Base-by-base conservation (phyloP, 1,140 invertebrate genomes). In the Zaprionus inermis region DNA sequence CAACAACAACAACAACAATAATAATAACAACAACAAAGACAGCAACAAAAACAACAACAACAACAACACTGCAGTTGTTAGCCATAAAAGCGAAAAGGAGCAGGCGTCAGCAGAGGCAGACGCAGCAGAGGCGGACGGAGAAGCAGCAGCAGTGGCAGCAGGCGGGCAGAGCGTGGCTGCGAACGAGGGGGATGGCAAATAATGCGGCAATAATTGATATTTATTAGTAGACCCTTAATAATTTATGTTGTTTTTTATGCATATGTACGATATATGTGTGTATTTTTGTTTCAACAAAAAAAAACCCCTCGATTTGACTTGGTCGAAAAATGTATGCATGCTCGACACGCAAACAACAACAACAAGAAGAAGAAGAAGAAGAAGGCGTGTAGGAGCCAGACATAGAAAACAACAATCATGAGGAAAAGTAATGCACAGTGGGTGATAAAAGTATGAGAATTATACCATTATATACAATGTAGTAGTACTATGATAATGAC, bases 151-250 rank as follows among this genome's bases (percentile, higher is more conserved):
- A 46, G 44, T 51, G 28, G 24, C 41, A 24, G 55, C 60, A 80
- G 51, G 12, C 30, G 24, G 5, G 5, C 24, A 2, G 5, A 28
- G 24, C 24, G 24, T 28, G 24, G 3, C 24, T 5, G 24, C 24
- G 1, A 4, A 3, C 5, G 24, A 5, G 24, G 24, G 24, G 24
- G 24, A 28, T 28, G 24, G 3, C 3, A 28, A 28, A 28, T 28
- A 28, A 28, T 28, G 24, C 58, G 74, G 82, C 83, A 86, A 86
- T 86, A 86, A 70, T 70, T 82, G 72, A 86, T 86, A 86, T 86
- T 82, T 79, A 85, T 44, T 86, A 67, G 44, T 79, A 75, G 65
- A 68, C 86, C 65, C 79, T 82, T 78, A 72, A 49, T 88, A 70
- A 79, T 76, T 86, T 86, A 67, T 86, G 61, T 88, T 78, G 79